phyloP scores from a whole-genome alignment of 2,888 invertebrate genomes.

The Odontothrips loti region DNA sequence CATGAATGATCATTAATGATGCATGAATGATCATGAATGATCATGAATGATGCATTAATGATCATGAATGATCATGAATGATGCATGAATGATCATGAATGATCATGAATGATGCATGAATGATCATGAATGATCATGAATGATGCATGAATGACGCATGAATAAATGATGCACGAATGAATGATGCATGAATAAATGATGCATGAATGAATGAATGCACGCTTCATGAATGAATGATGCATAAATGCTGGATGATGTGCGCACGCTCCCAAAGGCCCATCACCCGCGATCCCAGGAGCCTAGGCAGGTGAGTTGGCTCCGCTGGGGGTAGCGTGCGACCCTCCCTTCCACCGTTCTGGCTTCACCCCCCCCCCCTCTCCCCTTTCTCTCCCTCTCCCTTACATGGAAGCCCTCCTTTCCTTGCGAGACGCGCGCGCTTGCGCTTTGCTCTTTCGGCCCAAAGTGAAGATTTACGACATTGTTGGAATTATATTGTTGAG shows the following conservation, averaged over 20 bases:
- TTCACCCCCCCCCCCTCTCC: background rate
- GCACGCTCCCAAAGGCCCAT: background rate
- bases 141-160: no score
- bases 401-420: background rate
- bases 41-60: no score
- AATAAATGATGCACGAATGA: no score
- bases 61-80: no score
- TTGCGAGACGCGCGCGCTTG: background rate
- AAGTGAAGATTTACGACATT: conserved; percentile 68
- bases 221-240: no score
- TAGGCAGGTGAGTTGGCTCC: background rate
- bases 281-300: background rate
- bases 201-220: no score
- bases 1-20: no score
- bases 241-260: conserved; percentile 37
- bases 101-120: no score
- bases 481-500: conserved; percentile 61
- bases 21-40: no score
- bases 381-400: background rate
- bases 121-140: no score
- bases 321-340: background rate
- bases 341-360: background rate
- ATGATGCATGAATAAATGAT: no score
- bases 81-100: no score
- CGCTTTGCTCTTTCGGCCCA: conserved; percentile 46